Evolutionary conservation across 2,797 vertebrate genomes (phyloP), one percentile per base, ranked within the genome.

Genomic region (Crypturellus tataupa): DNA sequence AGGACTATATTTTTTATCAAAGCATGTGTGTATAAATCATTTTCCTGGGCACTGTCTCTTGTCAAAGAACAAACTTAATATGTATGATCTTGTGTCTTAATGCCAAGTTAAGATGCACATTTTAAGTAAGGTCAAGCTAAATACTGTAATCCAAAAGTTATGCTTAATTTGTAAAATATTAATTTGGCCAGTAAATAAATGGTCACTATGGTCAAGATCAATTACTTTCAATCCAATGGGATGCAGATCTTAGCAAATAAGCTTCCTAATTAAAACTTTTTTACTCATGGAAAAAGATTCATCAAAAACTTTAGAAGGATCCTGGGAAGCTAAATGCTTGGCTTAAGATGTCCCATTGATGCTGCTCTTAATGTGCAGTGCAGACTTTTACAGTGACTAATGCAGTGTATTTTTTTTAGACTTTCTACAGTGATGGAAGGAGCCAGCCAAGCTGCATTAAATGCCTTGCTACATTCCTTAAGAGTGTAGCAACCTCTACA

Each of bases 261-360:
- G 20, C 60, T 90, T 90, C 25, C 42, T 80, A 23, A 53, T 75
- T 42, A 82, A 73, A 70, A 63, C 53, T 39, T n/a, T n/a, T 69
- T 69, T 64, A 81, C 16, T 85, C n/a, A 42, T 20, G 68, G 51
- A 10, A 89, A 77, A 59, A 44, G 11, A 83, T 71, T 73, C 53
- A 72, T 63, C 27, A 67, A 85, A 71, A 88, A 35, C 67, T 81
- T 69, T 68, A 62, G 59, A 76, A 64, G 31, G 27, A 90, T 75
- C 65, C 64, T 71, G 27, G 19, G 17, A 90, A 88, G 80, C 64
- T 90, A 80, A 75, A 86, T 60, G 83, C 53, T 83, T 86, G 40
- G 20, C 44, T 73, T 83, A 42, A 81, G 56, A 72, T 10, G 14
- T 65, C 55, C 46, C 53, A 9, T 37, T 35, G 75, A 59, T 65